Base-by-base conservation (phyloP, 2,797 vertebrate genomes). In the Coreius guichenoti region DNA sequence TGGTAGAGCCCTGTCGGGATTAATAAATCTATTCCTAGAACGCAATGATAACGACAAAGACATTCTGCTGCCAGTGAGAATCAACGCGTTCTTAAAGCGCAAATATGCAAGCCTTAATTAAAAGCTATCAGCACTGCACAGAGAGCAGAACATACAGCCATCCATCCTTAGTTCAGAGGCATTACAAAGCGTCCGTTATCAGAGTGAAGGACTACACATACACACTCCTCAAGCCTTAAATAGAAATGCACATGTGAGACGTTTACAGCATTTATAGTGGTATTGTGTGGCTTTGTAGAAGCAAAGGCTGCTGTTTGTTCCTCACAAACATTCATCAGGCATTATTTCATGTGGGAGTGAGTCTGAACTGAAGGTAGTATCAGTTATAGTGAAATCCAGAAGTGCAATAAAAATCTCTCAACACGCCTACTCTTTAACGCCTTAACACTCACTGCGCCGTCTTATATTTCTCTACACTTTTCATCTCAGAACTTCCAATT, bases 331-430 rank as follows among this genome's bases (percentile, higher is more conserved):
- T 85, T 79, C 68, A 88, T 87, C 70, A 68, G 82, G 76, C 91
- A 91, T 92, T 88, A 89, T 90, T 92, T 90, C 36, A 91, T 85
- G 89, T 88, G 92, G 88, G 91, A 89, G 92, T 86, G 82, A 81
- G 85, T 88, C 87, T 92, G 51, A 87, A 89, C 87, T 88, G 89
- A 90, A 92, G 91, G 91, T 90, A 92, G 86, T 77, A 90, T 92
- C 91, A 89, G 89, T 89, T 89, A 91, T 90, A 87, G 89, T 88
- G 89, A 91, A 90, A 83, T 90, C 89, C 90, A 86, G 73, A 67
- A 93, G 92, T 80, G 89, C 90, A 93, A 91, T 91, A 93, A 92
- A 92, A 92, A 90, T 80, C 90, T 93, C 92, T 94, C 92, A 92
- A 82, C 89, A 90, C 93, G 90, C 92, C 94, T 92, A 94, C 94